Evolutionary conservation across 2,888 invertebrate species (phyloP).

Genomic region (Nezara viridula): DNA sequence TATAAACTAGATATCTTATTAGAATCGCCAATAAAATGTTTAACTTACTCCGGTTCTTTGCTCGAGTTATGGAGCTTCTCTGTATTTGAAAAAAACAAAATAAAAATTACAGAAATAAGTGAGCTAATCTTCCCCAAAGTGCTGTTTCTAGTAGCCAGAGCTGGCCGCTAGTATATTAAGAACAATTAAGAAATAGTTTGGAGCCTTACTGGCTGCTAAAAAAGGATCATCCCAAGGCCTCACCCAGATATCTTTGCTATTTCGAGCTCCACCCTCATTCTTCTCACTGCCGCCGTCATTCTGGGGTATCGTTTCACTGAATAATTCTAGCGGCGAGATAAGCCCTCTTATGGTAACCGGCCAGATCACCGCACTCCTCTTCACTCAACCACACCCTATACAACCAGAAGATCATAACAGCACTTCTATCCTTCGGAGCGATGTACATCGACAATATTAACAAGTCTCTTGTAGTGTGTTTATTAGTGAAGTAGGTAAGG

Average conservation of each 20-base stretch:
- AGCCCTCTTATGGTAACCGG: not conserved
- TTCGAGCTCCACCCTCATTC: conserved; percentile 43
- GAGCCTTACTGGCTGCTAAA: conserved; percentile 11
- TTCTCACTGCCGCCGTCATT: conserved; percentile 23
- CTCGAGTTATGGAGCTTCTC: not conserved
- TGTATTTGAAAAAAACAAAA: too few species aligned
- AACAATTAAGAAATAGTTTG: conserved; percentile 51
- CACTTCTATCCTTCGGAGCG: not conserved
- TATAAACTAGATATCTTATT: too few species aligned
- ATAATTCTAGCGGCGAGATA: conserved; percentile 25
- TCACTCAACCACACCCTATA: not conserved
- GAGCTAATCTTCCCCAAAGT: not conserved
- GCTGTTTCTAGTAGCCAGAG: not conserved
- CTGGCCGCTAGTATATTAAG: conserved; percentile 8
- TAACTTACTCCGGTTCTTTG: not conserved
- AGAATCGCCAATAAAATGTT: not conserved
- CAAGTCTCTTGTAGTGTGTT: not conserved
- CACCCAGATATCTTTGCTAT: conserved; percentile 45
- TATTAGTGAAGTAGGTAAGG: not conserved
- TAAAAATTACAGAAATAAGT: not conserved
- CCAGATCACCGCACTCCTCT: not conserved
- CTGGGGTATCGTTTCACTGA: conserved; percentile 43
- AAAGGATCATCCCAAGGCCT: conserved; percentile 47
- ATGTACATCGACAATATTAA: not conserved
- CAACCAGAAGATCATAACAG: not conserved